Conservation (phyloP, 2,113 vertebrate species). For the Fulica atra region DNA sequence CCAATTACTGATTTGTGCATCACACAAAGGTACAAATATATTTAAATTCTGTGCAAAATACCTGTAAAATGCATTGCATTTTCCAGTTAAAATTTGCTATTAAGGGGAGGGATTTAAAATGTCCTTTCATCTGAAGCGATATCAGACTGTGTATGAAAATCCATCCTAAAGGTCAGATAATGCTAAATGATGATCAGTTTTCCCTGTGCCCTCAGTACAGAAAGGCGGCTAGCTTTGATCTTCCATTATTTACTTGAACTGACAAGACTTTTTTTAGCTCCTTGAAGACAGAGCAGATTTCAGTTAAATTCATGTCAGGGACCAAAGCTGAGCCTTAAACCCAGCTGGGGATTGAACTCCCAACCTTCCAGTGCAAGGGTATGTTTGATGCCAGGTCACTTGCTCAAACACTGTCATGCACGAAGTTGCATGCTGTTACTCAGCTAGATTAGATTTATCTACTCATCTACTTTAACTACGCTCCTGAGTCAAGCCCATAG, state of each 20-base stretch:
- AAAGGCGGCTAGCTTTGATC: conserved; percentile 44
- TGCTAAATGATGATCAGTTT: background rate
- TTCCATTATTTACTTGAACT: conserved; percentile 37
- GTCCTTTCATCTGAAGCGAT: background rate
- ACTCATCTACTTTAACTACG: background rate
- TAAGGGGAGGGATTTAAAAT: background rate
- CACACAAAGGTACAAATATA: background rate
- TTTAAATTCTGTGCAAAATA: background rate
- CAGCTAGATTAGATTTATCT: background rate
- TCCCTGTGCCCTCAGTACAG: background rate
- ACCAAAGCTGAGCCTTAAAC: background rate
- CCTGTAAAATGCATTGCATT: background rate
- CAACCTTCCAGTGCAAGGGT: background rate
- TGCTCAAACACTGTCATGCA: background rate
- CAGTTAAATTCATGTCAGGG: background rate
- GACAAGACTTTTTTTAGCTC: background rate
- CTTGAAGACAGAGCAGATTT: conserved; percentile 13
- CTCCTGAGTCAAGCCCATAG: background rate
- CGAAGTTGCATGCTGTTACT: background rate
- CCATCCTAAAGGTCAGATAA: background rate
- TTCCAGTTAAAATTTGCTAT: background rate
- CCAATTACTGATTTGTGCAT: background rate
- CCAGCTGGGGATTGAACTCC: conserved; percentile 4
- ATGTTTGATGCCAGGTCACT: background rate
- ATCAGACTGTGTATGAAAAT: background rate